These are phyloP conservation scores for Slavum lentiscoides DNA, from an alignment of 2,888 invertebrate genomes.

Conservation along the genomic window DNA sequence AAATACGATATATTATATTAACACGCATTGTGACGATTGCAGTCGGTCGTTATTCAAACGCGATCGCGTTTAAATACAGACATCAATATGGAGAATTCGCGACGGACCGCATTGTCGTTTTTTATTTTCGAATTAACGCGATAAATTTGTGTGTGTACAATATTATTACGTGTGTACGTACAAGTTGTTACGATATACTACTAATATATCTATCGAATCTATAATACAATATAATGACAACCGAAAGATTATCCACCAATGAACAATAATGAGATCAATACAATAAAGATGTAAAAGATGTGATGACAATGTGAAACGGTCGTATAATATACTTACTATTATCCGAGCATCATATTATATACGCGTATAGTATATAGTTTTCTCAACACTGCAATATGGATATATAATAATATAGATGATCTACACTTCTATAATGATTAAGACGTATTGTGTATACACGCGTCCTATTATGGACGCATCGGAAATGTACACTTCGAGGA, in stretches of 20 bases:
- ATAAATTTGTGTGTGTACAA: neutral
- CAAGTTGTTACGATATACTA: too few relatives aligned
- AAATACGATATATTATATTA: neutral
- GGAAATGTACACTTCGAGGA: too few relatives aligned
- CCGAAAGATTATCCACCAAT: neutral
- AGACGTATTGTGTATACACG: too few relatives aligned
- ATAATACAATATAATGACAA: neutral
- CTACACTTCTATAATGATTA: too few relatives aligned
- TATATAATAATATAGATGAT: neutral
- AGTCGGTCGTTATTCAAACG: neutral
- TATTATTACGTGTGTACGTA: too few relatives aligned
- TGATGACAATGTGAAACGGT: neutral
- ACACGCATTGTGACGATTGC: too few relatives aligned
- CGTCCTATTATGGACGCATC: too few relatives aligned
- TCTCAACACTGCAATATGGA: too few relatives aligned
- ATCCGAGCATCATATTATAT: neutral
- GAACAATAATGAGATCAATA: slow-evolving; percentile 6
- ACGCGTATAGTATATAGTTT: too few relatives aligned
- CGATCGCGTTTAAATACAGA: neutral
- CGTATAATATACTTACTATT: too few relatives aligned
- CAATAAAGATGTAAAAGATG: too few relatives aligned
- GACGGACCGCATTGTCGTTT: slow-evolving; percentile 4
- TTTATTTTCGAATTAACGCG: neutral
- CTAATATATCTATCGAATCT: neutral
- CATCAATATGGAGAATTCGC: neutral